phyloP scores from a whole-genome alignment of 2,797 vertebrate species.

The Pempheris klunzingeri region DNA sequence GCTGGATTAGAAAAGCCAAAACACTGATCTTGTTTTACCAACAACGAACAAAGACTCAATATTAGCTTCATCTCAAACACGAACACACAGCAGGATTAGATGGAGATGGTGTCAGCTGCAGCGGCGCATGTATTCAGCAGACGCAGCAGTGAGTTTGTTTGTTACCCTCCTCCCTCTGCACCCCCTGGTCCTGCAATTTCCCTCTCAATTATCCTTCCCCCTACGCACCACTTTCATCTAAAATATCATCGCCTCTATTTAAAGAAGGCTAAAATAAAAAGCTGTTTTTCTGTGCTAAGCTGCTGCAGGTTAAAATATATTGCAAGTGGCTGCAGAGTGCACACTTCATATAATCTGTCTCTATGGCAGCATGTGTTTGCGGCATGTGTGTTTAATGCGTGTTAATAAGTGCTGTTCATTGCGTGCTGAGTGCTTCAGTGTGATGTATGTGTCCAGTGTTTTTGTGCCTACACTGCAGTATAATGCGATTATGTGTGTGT shows the following conservation, averaged over 20 bases:
- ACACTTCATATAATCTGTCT: conserved; percentile 30
- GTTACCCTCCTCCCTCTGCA: background rate
- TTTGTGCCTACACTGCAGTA: conserved; percentile 3
- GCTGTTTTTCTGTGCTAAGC: conserved; percentile 10
- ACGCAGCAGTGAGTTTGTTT: conserved; percentile 16
- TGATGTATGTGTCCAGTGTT: conserved; percentile 8
- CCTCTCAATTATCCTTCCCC: conserved; percentile 29
- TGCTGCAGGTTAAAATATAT: conserved; percentile 15
- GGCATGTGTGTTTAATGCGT: conserved; percentile 10
- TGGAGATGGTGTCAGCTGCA: background rate
- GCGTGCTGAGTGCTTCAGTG: background rate
- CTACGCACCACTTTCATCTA: conserved; percentile 4
- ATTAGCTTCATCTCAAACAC: conserved; percentile 11
- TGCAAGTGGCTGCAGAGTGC: conserved; percentile 10
- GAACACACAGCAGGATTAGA: conserved; percentile 27
- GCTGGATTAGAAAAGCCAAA: conserved; percentile 20
- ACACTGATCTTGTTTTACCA: conserved; percentile 11
- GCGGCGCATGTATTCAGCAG: background rate
- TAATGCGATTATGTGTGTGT: conserved; percentile 18
- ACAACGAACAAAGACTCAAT: background rate
- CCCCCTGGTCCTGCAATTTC: conserved; percentile 26
- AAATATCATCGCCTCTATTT: conserved; percentile 16
- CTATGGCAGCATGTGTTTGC: conserved; percentile 50
- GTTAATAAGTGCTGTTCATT: conserved; percentile 16
- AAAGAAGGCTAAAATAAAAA: background rate